A percentile compares a stretch with the other conserved stretches of the same genome.
phyloP scores from a whole-genome alignment of 2,888 invertebrate species.

The Euproctis similis region DNA sequence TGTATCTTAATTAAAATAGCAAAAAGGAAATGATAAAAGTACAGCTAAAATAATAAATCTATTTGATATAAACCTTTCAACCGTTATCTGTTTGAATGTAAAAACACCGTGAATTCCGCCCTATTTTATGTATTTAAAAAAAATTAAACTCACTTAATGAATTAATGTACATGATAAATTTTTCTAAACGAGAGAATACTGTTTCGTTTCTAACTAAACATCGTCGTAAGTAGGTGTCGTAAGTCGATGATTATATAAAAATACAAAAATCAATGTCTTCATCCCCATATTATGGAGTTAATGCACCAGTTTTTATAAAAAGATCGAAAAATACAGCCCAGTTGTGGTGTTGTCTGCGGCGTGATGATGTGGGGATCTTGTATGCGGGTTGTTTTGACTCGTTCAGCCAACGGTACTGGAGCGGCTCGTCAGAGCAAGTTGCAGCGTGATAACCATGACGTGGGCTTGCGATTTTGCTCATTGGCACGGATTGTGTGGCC shows the following conservation, averaged over 20 bases:
- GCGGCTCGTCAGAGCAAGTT: slow-evolving; percentile 88
- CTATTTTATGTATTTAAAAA: too few relatives aligned
- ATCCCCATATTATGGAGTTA: slow-evolving; percentile 41
- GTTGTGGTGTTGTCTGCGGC: slow-evolving; percentile 37
- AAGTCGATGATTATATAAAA: slow-evolving; percentile 68
- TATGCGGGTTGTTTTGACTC: too few relatives aligned
- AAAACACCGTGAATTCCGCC: slow-evolving; percentile 60
- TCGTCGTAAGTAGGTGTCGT: slow-evolving; percentile 37
- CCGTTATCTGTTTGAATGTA: slow-evolving; percentile 48
- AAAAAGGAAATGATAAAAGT: slow-evolving; percentile 65
- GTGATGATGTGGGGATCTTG: slow-evolving; percentile 7
- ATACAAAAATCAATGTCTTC: slow-evolving; percentile 72
- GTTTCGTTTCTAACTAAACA: slow-evolving; percentile 42
- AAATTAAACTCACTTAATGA: slow-evolving; percentile 50
- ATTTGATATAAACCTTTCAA: slow-evolving; percentile 67
- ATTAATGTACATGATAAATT: slow-evolving; percentile 54
- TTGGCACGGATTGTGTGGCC: slow-evolving; percentile 84
- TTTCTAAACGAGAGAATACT: slow-evolving; percentile 65
- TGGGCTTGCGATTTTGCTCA: slow-evolving; percentile 87
- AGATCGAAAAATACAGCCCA: slow-evolving; percentile 65
- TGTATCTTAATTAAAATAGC: slow-evolving; percentile 73
- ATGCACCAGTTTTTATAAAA: slow-evolving; percentile 49
- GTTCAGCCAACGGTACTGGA: too few relatives aligned
- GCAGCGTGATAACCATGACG: slow-evolving; percentile 91
- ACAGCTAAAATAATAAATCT: slow-evolving; percentile 71